Base-by-base conservation (phyloP, 1,140 invertebrate species). In the Drosophila mauritiana region DNA sequence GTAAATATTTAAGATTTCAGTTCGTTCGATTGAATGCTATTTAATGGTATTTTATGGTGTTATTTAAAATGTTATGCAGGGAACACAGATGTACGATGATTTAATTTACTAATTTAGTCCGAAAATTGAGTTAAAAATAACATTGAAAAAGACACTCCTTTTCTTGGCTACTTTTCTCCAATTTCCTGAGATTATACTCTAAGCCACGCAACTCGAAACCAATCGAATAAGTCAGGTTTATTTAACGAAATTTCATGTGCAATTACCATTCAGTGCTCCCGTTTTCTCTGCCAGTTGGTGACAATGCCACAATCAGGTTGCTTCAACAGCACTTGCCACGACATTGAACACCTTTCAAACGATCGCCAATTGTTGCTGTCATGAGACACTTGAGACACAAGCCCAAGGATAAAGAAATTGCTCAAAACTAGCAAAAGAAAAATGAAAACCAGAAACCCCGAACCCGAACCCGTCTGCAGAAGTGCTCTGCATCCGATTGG, bases 401-500 rank as follows among this genome's bases (percentile, higher is more conserved):
- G 43, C 25, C 52, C 53, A 31, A 48, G 40, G 37, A 65, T 40
- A 31, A 54, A 25, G 25, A 40, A 63, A 43, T 42, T 65, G 49
- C 42, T 13, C 4, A 31, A 31, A 31, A 46, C 13, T 25, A 11
- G 13, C 48, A 0, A 34, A 31, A 17, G 27, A 49, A 49, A 49
- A 49, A 17, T 31, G 10, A 51, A 51, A 15, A 31, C 7, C 31
- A 31, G 31, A 31, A 31, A 31, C 31, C 27, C 27, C 27, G 1
- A 49, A 5, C 8, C 61, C 36, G 51, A 75, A 77, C 55, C 73
- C 42, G 65, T 68, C 54, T 64, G 78, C 37, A 45, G 37, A 54
- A 57, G 76, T 70, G 72, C 79, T 83, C 70, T 76, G 79, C 70
- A 76, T 78, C 73, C 73, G 57, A 48, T 46, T 74, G 57, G 39